phyloP scores from a whole-genome alignment of 2,797 vertebrate genomes.

The Melanotaenia boesemani region DNA sequence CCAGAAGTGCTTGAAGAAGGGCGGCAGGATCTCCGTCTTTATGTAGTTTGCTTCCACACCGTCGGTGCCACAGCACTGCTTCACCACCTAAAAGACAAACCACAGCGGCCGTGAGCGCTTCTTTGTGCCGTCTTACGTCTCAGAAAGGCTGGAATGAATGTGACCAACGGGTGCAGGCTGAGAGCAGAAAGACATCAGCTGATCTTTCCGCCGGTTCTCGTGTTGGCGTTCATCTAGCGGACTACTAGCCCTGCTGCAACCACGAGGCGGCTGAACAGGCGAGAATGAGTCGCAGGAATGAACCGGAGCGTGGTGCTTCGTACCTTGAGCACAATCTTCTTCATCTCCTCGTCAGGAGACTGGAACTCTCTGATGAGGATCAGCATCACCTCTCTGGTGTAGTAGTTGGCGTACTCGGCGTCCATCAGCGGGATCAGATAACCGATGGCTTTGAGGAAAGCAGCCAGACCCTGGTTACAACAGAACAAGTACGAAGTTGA shows the following conservation, averaged over 20 bases:
- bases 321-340: conserved; percentile 99
- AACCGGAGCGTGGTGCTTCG: not conserved
- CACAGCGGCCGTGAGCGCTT: not conserved
- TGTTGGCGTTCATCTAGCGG: conserved; percentile 63
- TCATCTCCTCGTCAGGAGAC: conserved; percentile 99
- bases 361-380: conserved; percentile 99
- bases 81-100: conserved; percentile 89
- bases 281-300: conserved; percentile 64
- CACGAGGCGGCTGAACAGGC: conserved; percentile 55
- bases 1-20: conserved; percentile 99
- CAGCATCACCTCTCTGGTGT: conserved; percentile 98
- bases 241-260: conserved; percentile 63
- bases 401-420: conserved; percentile 98
- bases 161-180: conserved; percentile 66
- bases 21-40: conserved; percentile 98
- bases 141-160: conserved; percentile 13
- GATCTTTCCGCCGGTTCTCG: conserved; percentile 54
- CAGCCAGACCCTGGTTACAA: conserved; percentile 91
- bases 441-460: conserved; percentile 98
- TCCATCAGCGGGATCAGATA: conserved; percentile 99
- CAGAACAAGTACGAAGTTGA: not conserved
- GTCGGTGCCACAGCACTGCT: conserved; percentile 98
- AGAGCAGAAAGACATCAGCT: conserved; percentile 51
- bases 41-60: conserved; percentile 99
- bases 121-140: not conserved